Conservation (phyloP, 2,888 invertebrate species). For the Cephus nigrinus region DNA sequence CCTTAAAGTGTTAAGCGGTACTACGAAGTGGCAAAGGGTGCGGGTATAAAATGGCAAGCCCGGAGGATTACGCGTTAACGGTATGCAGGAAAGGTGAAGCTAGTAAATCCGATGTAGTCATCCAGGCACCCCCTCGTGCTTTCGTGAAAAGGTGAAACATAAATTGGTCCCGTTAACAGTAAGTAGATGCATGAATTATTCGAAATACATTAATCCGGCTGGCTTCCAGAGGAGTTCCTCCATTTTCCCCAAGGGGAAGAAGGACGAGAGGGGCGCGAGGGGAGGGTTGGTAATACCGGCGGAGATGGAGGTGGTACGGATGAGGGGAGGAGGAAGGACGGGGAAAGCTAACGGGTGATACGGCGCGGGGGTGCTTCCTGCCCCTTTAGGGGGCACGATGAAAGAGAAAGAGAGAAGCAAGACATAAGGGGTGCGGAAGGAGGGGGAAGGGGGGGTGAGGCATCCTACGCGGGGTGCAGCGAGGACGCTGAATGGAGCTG, state of each 20-base stretch:
- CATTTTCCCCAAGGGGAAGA: constrained; percentile 25
- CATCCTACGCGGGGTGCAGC: constrained; percentile 33
- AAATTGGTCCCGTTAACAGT: constrained; percentile 25
- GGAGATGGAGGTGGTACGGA: constrained; percentile 12
- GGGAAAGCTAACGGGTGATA: too few species aligned
- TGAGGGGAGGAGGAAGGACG: too few species aligned
- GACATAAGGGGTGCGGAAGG: not conserved
- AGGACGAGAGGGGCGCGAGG: constrained; percentile 22
- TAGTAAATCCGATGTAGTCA: too few species aligned
- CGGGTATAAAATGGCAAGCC: too few species aligned
- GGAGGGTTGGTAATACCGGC: constrained; percentile 27
- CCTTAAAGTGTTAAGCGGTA: too few species aligned
- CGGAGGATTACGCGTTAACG: too few species aligned
- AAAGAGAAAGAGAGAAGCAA: constrained; percentile 4
- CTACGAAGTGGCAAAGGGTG: too few species aligned
- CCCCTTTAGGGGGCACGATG: not conserved
- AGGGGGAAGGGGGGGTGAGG: not conserved
- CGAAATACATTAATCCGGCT: constrained; percentile 54
- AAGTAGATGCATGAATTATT: constrained; percentile 48
- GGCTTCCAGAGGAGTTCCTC: constrained; percentile 41
- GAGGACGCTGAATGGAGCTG: constrained; percentile 59
- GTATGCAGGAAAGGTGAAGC: too few species aligned
- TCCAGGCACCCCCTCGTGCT: not conserved
- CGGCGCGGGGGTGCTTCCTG: constrained; percentile 22
- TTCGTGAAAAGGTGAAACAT: constrained; percentile 6